Evolutionary conservation across 64 coral and sea anemone species (phyloP), one percentile per base, ranked within the genome.

Genomic region (Stichodactyla helianthus): DNA sequence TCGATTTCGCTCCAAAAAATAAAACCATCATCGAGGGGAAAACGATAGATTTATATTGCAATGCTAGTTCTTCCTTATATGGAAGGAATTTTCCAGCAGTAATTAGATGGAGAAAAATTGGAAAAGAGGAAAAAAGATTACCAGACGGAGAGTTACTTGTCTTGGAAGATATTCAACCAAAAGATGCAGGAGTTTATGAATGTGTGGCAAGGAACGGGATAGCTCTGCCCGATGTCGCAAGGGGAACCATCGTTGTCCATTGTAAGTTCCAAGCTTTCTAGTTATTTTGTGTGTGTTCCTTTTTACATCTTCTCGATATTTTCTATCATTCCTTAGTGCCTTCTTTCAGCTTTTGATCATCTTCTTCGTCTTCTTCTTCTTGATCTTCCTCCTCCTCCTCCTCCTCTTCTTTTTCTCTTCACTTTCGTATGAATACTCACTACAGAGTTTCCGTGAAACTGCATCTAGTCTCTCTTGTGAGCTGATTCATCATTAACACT

Each of bases 181-280:
- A 56, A 50, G 89, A 91, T 52, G 50, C 82, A 58, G 89, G 89
- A 17, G 77, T n/a, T 51, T 91, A 91, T 54, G 77, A 77, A 35
- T 91, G 89, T 14, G 77, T 9, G 22, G 89, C 89, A 11, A 86
- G 59, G 56, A 91, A 91, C 58, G 89, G 89, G 22, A 59, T 91
- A 6, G 89, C 89, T 2, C 19, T 58, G 27, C 82, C 74, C 6
- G 35, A 65, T 11, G 61, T 6, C 15, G 89, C 89, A 19, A 79
- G 14, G 14, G 89, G 83, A 5, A 19, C 18, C 9, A 53, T 79
- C 8, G 63, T 84, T 19, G 83, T 91, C 6, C 27, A 77, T 6
- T 85, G 83, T 86, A 86, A 86, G 89, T 91, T 44, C 35, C 35
- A 44, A 44, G 2, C 35, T 44, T 44, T 44, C 35, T 44, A 44